Evolutionary conservation across 2,113 vertebrate species (phyloP).

Genomic region (Etheostoma cragini): DNA sequence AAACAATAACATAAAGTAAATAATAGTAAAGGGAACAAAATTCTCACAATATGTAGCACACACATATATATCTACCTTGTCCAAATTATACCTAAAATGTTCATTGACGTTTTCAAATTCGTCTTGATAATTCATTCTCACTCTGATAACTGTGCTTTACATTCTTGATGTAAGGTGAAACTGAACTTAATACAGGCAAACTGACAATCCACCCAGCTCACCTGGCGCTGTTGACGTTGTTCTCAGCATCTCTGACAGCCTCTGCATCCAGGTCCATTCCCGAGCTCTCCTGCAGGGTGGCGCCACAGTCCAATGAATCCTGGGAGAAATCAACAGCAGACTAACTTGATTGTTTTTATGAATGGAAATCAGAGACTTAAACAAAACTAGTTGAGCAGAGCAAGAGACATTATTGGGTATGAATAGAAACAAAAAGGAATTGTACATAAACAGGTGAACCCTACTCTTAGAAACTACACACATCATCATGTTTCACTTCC

Average conservation of each 20-base stretch:
- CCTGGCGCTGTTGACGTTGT: conserved; percentile 87
- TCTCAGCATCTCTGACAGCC: conserved; percentile 81
- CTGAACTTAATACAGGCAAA: background rate
- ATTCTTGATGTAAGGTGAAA: background rate
- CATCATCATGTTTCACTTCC: background rate
- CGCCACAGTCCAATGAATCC: conserved; percentile 61
- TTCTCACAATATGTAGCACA: background rate
- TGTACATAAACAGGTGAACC: background rate
- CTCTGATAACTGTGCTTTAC: background rate
- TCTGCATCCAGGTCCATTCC: conserved; percentile 86
- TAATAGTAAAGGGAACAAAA: background rate
- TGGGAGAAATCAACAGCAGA: conserved; percentile 32
- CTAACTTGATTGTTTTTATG: background rate
- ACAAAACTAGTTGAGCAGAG: background rate
- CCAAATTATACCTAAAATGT: background rate
- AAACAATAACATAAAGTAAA: background rate
- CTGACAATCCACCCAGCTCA: conserved; percentile 53
- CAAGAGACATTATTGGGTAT: background rate
- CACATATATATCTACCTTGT: background rate
- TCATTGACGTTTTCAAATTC: background rate
- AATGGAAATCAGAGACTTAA: background rate
- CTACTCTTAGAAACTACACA: background rate
- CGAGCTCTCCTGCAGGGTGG: conserved; percentile 81
- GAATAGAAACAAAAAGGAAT: conserved; percentile 10
- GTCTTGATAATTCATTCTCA: background rate